Conservation (phyloP, 2,113 vertebrate species). For the Gracilinanus agilis region DNA sequence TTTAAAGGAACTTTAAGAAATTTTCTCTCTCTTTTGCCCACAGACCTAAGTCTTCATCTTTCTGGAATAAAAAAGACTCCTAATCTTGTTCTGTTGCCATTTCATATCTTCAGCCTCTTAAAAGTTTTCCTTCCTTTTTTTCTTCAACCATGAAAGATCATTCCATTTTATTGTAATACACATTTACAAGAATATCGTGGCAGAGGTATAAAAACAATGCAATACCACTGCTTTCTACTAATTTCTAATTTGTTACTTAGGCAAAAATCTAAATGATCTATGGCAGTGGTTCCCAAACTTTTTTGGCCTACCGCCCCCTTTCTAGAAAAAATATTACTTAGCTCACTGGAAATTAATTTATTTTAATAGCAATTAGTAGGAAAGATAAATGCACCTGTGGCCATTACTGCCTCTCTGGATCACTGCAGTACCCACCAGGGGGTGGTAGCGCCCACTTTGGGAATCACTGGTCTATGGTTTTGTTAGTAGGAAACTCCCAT, state of each 20-base stretch:
- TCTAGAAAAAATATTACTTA: too few species aligned
- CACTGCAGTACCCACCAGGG: too few species aligned
- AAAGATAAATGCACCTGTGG: too few species aligned
- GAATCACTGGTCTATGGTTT: too few species aligned
- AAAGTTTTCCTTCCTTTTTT: neutral
- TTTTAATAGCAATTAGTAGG: too few species aligned
- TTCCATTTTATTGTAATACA: neutral
- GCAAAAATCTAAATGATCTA: too few species aligned
- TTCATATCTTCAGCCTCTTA: neutral
- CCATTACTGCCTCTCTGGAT: too few species aligned
- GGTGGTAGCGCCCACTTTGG: too few species aligned
- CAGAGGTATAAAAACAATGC: neutral
- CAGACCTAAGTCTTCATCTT: neutral
- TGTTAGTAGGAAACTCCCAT: neutral
- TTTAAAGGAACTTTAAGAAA: neutral
- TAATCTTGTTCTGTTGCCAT: neutral
- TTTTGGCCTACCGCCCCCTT: too few species aligned
- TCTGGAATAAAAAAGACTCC: neutral
- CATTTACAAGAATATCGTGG: neutral
- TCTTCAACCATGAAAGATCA: neutral
- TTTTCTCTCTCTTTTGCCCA: neutral
- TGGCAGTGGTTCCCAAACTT: too few species aligned
- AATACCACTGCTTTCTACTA: neutral
- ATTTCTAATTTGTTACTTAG: neutral
- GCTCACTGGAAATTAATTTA: too few species aligned